These are phyloP conservation scores for Sinentomon sp. DNA, from an alignment of 2,888 invertebrate genomes.

Conservation along the genomic window DNA sequence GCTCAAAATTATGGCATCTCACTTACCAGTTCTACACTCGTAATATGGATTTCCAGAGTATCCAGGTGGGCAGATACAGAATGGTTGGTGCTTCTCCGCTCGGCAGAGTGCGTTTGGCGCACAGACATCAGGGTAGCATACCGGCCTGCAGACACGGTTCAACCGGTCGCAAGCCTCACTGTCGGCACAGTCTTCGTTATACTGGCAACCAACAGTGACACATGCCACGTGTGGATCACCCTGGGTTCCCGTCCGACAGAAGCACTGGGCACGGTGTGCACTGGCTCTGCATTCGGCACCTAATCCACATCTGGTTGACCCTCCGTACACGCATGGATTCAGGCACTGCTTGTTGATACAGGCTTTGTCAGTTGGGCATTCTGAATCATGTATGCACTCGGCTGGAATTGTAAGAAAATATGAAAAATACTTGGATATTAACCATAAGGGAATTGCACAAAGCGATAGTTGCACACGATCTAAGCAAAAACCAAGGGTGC, in stretches of 20 bases:
- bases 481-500: too few species aligned
- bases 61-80: conserved; percentile 45
- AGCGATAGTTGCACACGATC: too few species aligned
- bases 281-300: conserved; percentile 45
- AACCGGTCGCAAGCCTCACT: conserved; percentile 56
- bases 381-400: conserved; percentile 44
- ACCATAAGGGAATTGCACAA: too few species aligned
- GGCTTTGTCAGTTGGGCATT: conserved; percentile 58
- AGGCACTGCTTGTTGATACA: conserved; percentile 52
- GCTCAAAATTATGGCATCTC: not conserved
- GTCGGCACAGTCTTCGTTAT: conserved; percentile 64
- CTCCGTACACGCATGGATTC: conserved; percentile 39
- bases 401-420: conserved; percentile 26
- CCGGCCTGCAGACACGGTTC: conserved; percentile 52
- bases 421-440: too few species aligned
- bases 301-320: conserved; percentile 40
- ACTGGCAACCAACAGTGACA: conserved; percentile 53
- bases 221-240: conserved; percentile 57
- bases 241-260: conserved; percentile 57
- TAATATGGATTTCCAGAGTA: conserved; percentile 49
- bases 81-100: conserved; percentile 42
- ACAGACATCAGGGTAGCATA: conserved; percentile 54
- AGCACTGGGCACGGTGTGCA: conserved; percentile 48
- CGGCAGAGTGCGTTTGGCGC: conserved; percentile 46
- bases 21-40: conserved; percentile 25